Evolutionary conservation across 1,140 invertebrate genomes (phyloP), one percentile per base, ranked within the genome.

Genomic region (Saccostrea glomerata): DNA sequence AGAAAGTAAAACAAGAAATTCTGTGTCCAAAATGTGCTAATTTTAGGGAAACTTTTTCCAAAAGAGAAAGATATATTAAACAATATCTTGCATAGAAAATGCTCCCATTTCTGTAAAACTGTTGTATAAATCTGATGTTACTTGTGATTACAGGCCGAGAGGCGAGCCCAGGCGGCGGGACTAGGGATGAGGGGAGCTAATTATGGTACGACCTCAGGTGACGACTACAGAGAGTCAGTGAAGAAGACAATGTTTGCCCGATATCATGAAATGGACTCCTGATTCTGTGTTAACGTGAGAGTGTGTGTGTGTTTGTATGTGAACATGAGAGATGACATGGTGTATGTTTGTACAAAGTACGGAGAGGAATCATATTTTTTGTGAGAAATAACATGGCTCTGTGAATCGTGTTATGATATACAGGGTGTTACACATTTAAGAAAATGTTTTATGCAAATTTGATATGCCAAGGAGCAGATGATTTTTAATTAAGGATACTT

Each of bases 181-280:
- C 89, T 94, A 95, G 96, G 96, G 96, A 56, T 96, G 97, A 88
- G 96, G 96, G 83, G 96, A 96, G 90, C 97, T 96, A 47, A 97
- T 96, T 63, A 98, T 97, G 56, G 97, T 91, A 97, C 96, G 84
- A 97, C 97, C 6, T 96, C 97, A 86, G 97, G 97, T 2, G 97
- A 98, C 93, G 97, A 97, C 0, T 98, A 98, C 93, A 97, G 98
- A 95, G 98, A 98, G 92, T 97, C 97, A 93, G 97, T 98, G 0
- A 98, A 98, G 93, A 98, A 98, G 95, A 97, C 98, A 93, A 98
- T 98, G 97, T 94, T 93, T 91, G 94, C 94, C 17, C 90, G 95
- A 87, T 96, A 94, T 88, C 93, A 95, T 90, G 95, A 96, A 89
- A 82, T 94, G 17, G 93, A 93, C 85, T 93, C 90, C 93, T 82